Conservation (phyloP, 2,113 vertebrate species). For the Anolis carolinensis region DNA sequence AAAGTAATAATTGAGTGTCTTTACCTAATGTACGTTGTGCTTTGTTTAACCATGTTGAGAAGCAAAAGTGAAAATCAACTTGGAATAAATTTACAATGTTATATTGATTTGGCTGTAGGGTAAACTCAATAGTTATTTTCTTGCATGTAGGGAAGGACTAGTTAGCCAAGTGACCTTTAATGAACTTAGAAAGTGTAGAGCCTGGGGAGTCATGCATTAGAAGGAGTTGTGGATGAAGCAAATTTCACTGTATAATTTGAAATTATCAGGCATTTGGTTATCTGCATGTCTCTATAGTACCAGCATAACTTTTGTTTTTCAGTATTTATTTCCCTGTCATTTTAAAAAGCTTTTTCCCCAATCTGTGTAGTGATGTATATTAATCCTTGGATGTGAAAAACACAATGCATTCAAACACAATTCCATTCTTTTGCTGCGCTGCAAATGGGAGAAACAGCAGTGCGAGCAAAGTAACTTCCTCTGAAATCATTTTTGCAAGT, state of each 20-base stretch:
- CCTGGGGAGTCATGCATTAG: background rate
- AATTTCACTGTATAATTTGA: background rate
- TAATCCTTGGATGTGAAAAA: background rate
- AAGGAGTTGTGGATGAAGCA: background rate
- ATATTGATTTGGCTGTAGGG: background rate
- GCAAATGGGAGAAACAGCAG: constrained; percentile 10
- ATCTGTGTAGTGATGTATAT: background rate
- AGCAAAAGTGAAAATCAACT: background rate
- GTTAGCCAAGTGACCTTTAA: background rate
- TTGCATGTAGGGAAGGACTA: background rate
- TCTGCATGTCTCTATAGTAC: background rate
- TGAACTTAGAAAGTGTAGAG: background rate
- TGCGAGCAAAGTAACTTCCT: background rate
- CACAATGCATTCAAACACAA: background rate
- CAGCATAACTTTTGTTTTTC: background rate
- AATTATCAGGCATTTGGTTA: background rate
- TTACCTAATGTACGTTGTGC: background rate
- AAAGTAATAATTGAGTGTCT: background rate
- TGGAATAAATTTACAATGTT: background rate
- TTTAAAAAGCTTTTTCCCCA: background rate
- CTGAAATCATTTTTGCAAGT: constrained; percentile 34
- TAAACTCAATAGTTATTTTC: background rate
- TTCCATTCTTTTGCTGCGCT: constrained; percentile 22
- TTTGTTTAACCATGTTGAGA: background rate
- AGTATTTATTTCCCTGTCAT: background rate